These are phyloP conservation scores for Uloborus plumipes DNA, from an alignment of 2,888 invertebrate species.

Conservation along the genomic window DNA sequence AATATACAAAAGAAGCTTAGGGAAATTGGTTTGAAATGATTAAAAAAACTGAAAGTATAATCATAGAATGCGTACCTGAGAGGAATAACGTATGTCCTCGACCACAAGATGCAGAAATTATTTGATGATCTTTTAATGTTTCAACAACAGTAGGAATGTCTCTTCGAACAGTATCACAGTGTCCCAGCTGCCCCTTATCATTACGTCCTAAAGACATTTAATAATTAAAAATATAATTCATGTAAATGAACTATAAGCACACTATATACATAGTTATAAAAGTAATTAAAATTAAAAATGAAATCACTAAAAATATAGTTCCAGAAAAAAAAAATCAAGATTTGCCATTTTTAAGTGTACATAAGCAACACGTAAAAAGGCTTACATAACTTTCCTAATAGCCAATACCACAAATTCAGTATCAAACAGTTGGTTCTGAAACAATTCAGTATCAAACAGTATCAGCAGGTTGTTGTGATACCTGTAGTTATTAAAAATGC, in stretches of 20 bases:
- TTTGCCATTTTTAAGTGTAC: too few relatives aligned
- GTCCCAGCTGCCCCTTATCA: constrained; percentile 86
- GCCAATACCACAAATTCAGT: constrained; percentile 67
- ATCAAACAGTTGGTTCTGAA: background rate
- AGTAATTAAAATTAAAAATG: too few relatives aligned
- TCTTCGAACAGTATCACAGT: constrained; percentile 81
- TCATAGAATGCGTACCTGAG: constrained; percentile 75
- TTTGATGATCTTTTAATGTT: constrained; percentile 80
- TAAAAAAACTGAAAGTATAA: background rate
- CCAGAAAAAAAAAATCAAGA: too few relatives aligned
- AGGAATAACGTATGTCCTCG: constrained; percentile 89
- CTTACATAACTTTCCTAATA: constrained; percentile 68
- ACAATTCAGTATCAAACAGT: constrained; percentile 32
- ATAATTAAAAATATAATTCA: too few relatives aligned
- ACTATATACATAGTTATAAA: background rate
- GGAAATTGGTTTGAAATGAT: too few relatives aligned
- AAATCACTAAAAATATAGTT: too few relatives aligned
- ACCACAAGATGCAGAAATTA: constrained; percentile 89
- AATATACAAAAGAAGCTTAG: too few relatives aligned
- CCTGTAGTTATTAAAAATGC: too few relatives aligned
- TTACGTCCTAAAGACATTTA: constrained; percentile 76
- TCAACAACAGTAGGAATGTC: constrained; percentile 85
- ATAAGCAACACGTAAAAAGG: background rate
- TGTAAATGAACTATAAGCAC: too few relatives aligned
- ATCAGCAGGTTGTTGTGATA: too few relatives aligned